Evolutionary conservation across 1,140 invertebrate genomes (phyloP).

Genomic region (Caenorhabditis latens): DNA sequence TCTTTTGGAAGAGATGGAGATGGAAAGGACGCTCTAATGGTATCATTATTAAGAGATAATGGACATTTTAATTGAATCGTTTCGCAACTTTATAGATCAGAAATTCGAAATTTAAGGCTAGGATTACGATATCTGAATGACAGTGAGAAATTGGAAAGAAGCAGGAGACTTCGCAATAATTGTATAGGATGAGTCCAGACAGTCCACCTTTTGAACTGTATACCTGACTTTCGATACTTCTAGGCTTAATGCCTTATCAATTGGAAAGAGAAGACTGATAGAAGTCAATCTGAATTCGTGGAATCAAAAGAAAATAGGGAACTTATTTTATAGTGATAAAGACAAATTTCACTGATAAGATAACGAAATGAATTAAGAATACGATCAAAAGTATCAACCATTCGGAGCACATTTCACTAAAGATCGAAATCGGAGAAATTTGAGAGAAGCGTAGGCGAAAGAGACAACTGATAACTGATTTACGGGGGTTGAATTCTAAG

Average conservation of each 20-base stretch:
- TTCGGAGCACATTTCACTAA: constrained; percentile 26
- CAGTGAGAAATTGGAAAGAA: too few species aligned
- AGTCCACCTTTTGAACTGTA: constrained; percentile 16
- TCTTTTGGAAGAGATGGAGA: not conserved
- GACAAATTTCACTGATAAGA: constrained; percentile 18
- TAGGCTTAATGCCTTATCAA: not conserved
- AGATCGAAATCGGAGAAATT: constrained; percentile 8
- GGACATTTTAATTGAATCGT: not conserved
- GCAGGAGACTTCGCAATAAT: too few species aligned
- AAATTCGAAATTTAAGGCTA: too few species aligned
- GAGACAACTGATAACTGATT: not conserved
- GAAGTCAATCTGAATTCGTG: not conserved
- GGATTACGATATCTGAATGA: too few species aligned
- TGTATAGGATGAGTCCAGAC: not conserved
- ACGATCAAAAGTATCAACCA: constrained; percentile 33
- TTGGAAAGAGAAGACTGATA: not conserved
- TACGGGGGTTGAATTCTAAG: not conserved
- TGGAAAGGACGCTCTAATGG: not conserved
- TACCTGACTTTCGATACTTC: constrained; percentile 14
- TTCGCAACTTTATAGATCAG: too few species aligned
- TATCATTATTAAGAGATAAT: not conserved
- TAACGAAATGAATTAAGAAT: constrained; percentile 19
- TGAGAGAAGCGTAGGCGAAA: constrained; percentile 14
- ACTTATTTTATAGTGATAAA: constrained; percentile 11
- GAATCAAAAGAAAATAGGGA: not conserved